These are phyloP conservation scores for Sinodicranocentrus sp. DNA, from an alignment of 2,888 invertebrate genomes.

Conservation along the genomic window DNA sequence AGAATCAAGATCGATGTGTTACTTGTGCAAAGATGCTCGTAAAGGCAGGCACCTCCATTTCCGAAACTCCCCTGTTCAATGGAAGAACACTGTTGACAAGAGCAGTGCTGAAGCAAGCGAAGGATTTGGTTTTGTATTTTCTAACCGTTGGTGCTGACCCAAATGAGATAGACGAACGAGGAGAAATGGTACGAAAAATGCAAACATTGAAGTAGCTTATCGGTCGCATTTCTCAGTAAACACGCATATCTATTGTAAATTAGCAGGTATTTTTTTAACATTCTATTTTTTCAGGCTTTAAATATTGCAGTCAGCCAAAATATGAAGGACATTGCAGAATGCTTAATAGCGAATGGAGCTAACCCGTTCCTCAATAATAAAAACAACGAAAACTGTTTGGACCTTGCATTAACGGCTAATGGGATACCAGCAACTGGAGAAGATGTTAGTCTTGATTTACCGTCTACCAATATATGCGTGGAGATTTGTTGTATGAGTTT, in stretches of 20 bases:
- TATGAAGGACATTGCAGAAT: not conserved
- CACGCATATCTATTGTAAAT: not conserved
- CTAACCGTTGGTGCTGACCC: not conserved
- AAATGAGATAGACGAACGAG: conserved; percentile 3
- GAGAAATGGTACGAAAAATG: conserved; percentile 22
- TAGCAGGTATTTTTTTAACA: not conserved
- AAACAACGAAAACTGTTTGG: conserved; percentile 8
- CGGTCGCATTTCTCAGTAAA: not conserved
- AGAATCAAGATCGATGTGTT: not conserved
- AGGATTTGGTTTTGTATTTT: not conserved
- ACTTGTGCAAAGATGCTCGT: not conserved
- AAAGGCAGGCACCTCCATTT: not conserved
- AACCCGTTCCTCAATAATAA: conserved; percentile 18
- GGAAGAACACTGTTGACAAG: conserved; percentile 5
- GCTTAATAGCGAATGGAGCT: not conserved
- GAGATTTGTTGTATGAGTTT: not conserved
- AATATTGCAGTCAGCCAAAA: conserved; percentile 12
- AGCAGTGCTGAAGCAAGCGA: not conserved
- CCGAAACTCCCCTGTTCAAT: not conserved
- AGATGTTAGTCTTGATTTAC: not conserved
- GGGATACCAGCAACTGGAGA: not conserved
- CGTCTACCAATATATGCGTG: not conserved
- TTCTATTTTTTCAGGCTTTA: conserved; percentile 21
- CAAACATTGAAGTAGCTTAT: too few species aligned
- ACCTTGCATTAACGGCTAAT: not conserved